Evolutionary conservation across 2,797 vertebrate genomes (phyloP).

Genomic region (Paramormyrops hopkinsi): DNA sequence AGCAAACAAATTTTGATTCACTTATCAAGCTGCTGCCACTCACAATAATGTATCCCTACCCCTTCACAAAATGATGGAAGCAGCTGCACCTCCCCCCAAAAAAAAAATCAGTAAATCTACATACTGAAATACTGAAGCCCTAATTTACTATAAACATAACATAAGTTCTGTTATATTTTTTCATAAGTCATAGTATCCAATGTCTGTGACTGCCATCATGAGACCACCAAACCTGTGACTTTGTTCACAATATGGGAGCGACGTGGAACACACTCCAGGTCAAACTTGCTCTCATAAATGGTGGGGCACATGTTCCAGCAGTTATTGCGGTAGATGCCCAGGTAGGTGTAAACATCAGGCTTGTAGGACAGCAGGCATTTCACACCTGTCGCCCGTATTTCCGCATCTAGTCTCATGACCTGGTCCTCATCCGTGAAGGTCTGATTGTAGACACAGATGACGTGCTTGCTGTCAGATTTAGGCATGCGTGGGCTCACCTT

Average conservation of each 20-base stretch:
- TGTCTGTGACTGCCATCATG: slow-evolving; percentile 43
- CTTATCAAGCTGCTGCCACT: neutral
- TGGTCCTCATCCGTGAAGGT: slow-evolving; percentile 78
- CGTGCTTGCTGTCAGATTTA: slow-evolving; percentile 59
- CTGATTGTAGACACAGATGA: slow-evolving; percentile 78
- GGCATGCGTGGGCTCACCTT: slow-evolving; percentile 75
- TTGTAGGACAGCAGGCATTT: slow-evolving; percentile 81
- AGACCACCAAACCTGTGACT: slow-evolving; percentile 74
- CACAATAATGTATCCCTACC: neutral
- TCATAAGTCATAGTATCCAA: neutral
- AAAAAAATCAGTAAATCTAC: neutral
- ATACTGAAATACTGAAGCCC: neutral
- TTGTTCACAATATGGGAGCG: slow-evolving; percentile 77
- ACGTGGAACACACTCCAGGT: slow-evolving; percentile 75
- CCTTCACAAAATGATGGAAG: neutral
- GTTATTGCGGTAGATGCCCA: slow-evolving; percentile 85
- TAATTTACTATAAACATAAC: neutral
- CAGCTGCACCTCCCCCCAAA: neutral
- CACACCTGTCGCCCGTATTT: slow-evolving; percentile 73
- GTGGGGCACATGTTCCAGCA: slow-evolving; percentile 85
- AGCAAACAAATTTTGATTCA: neutral
- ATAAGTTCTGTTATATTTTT: neutral
- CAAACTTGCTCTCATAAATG: slow-evolving; percentile 84
- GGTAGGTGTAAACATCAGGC: slow-evolving; percentile 79
- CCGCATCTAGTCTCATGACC: slow-evolving; percentile 64